phyloP scores from a whole-genome alignment of 2,113 vertebrate species.

The Anthoscopus minutus region DNA sequence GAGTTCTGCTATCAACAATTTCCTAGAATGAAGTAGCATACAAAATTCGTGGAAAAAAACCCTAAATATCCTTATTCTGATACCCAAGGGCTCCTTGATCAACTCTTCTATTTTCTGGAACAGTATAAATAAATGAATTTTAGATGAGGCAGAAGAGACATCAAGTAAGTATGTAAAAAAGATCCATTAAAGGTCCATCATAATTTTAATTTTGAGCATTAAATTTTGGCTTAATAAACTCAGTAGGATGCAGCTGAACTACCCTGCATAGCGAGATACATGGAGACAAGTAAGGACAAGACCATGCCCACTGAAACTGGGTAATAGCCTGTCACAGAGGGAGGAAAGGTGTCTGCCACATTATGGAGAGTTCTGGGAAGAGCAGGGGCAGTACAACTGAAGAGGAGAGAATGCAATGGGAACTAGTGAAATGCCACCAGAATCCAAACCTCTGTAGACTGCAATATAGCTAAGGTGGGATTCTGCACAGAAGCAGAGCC shows the following conservation, averaged over 20 bases:
- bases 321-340: background rate
- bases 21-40: background rate
- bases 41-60: background rate
- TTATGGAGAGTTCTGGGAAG: background rate
- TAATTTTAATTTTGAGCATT: background rate
- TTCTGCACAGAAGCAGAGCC: background rate
- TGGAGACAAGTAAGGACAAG: background rate
- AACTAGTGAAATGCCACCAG: background rate
- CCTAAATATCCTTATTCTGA: background rate
- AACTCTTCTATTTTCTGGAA: background rate
- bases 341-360: background rate
- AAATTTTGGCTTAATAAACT: background rate
- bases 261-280: accelerated
- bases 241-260: background rate
- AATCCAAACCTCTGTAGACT: background rate
- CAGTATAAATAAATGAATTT: background rate
- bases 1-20: background rate
- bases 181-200: background rate
- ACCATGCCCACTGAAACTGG: background rate
- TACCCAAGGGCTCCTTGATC: background rate
- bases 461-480: background rate
- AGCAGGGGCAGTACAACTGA: background rate
- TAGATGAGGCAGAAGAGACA: background rate
- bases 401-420: background rate
- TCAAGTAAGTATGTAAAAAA: background rate